Evolutionary conservation across 2,113 vertebrate species (phyloP).

Genomic region (Hydrochoerus hydrochaeris): DNA sequence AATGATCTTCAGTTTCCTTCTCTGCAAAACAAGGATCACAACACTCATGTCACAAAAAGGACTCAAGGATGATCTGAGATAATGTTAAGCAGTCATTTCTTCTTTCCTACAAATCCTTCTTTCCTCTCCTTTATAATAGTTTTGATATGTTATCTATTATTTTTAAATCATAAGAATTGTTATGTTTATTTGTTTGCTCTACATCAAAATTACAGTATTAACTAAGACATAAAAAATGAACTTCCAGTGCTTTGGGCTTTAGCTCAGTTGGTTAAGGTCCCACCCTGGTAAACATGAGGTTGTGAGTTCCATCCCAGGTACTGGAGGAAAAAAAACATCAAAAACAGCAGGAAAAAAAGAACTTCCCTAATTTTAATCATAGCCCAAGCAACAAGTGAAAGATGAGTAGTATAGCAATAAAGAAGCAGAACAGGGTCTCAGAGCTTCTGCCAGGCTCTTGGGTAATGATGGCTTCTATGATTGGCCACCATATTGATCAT

Average conservation of each 20-base stretch:
- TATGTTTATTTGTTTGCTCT: neutral
- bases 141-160: neutral
- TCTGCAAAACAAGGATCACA: neutral
- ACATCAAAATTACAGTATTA: neutral
- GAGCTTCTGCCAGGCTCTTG: neutral
- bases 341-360: no score
- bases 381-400: neutral
- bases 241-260: no score
- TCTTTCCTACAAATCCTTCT: neutral
- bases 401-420: neutral
- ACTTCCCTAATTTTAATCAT: neutral
- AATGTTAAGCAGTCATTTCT: neutral
- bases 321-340: no score
- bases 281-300: no score
- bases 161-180: neutral
- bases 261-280: no score
- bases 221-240: neutral
- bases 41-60: neutral
- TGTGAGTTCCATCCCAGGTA: no score
- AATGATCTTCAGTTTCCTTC: neutral
- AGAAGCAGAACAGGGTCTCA: neutral
- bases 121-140: neutral
- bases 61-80: neutral
- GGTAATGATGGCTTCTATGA: neutral
- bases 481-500: neutral